phyloP scores from a whole-genome alignment of 2,797 vertebrate genomes.

The Bradypus variegatus region DNA sequence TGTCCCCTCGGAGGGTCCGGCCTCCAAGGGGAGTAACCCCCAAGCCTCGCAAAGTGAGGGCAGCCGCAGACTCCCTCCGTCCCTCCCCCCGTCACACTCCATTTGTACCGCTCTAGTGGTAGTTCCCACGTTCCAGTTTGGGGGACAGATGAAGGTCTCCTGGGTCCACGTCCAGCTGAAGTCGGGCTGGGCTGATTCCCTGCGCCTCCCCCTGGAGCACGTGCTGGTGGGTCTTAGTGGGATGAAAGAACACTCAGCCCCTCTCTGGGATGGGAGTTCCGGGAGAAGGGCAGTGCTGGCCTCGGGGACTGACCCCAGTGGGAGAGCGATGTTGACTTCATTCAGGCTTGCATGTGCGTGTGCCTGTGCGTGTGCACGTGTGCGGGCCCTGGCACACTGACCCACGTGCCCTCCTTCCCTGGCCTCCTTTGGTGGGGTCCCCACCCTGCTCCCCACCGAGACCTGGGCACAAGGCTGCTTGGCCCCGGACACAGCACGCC shows the following conservation, averaged over 20 bases:
- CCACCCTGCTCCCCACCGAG: not conserved
- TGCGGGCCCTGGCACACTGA: not conserved
- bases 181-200: not conserved
- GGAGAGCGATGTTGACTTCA: not conserved
- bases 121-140: not conserved
- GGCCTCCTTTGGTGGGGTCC: not conserved
- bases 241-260: not conserved
- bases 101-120: not conserved
- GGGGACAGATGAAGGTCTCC: not conserved
- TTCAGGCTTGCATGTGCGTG: not conserved
- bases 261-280: not conserved
- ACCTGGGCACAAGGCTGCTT: not conserved
- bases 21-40: not conserved
- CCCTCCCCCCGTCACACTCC: not conserved
- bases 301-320: not conserved
- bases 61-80: fast-evolving
- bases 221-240: too few species aligned
- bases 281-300: not conserved
- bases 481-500: not conserved
- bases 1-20: not conserved
- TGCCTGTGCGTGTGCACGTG: not conserved
- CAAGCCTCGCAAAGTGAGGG: not conserved
- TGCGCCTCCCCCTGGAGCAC: too few species aligned
- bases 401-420: not conserved
- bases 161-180: fast-evolving